Evolutionary conservation across 2,888 invertebrate genomes (phyloP).

Genomic region (Cheilosia variabilis): DNA sequence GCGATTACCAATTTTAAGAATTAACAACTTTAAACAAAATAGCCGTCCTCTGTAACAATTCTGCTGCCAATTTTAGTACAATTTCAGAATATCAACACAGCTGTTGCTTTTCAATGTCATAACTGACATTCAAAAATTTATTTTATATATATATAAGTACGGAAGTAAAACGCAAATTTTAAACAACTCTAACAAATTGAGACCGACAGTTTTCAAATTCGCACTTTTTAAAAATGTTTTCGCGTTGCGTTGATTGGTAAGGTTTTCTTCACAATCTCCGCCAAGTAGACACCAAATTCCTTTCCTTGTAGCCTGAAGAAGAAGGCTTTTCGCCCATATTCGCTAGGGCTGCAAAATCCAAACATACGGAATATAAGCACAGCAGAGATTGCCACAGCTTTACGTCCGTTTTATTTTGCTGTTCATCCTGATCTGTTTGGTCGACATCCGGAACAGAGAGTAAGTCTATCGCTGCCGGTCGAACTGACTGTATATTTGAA

Average conservation of each 20-base stretch:
- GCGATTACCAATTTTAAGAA: too few relatives aligned
- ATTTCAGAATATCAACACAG: conserved; percentile 21
- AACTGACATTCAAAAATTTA: conserved; percentile 32
- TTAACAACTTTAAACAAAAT: neutral
- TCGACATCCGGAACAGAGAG: conserved; percentile 94
- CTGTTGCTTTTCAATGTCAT: conserved; percentile 25
- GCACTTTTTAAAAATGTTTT: conserved; percentile 47
- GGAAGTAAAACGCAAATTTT: conserved; percentile 30
- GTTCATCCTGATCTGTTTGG: conserved; percentile 98
- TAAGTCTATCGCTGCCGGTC: conserved; percentile 82
- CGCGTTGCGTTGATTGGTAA: conserved; percentile 65
- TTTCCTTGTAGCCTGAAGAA: conserved; percentile 40
- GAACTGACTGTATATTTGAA: conserved; percentile 67
- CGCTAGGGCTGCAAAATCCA: conserved; percentile 36
- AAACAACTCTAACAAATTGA: conserved; percentile 31
- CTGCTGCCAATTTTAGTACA: conserved; percentile 18
- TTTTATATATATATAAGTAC: conserved; percentile 21
- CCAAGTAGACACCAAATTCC: neutral
- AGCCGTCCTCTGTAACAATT: neutral
- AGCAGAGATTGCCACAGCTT: conserved; percentile 94
- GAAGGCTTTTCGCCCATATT: conserved; percentile 25
- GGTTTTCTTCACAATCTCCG: neutral
- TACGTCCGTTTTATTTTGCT: conserved; percentile 96
- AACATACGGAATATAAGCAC: conserved; percentile 85
- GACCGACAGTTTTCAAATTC: neutral